These are phyloP conservation scores for Brachypalpus laphriformis DNA, from an alignment of 2,888 invertebrate species.

Conservation along the genomic window DNA sequence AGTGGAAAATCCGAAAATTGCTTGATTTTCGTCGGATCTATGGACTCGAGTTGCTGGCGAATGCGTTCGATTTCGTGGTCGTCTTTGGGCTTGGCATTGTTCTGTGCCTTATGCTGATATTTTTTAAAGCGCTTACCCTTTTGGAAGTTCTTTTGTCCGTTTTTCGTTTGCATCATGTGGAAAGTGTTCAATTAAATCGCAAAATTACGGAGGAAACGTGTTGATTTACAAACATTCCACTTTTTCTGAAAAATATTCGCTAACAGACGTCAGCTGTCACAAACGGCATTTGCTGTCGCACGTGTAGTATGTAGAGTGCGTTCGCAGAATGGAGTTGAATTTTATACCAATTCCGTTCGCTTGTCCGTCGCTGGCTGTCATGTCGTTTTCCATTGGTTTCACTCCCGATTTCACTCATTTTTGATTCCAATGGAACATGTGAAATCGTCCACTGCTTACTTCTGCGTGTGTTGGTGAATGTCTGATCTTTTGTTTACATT, in stretches of 20 bases:
- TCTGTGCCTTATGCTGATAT: constrained; percentile 37
- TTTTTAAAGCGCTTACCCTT: constrained; percentile 41
- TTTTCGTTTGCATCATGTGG: constrained; percentile 55
- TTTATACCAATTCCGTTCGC: too few species aligned
- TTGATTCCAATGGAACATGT: too few species aligned
- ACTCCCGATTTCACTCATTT: too few species aligned
- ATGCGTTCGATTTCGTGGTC: constrained; percentile 65
- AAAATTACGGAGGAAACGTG: constrained; percentile 9
- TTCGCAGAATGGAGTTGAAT: background rate
- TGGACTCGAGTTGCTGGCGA: constrained; percentile 26
- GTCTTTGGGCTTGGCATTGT: constrained; percentile 47
- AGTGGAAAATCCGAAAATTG: constrained; percentile 87
- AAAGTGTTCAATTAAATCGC: background rate
- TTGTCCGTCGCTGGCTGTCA: too few species aligned
- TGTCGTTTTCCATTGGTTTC: too few species aligned
- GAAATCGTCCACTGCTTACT: too few species aligned
- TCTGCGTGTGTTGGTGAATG: too few species aligned
- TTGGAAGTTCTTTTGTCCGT: constrained; percentile 22
- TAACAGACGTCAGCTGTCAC: background rate
- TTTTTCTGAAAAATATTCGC: background rate
- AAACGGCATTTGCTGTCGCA: background rate
- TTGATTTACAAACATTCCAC: constrained; percentile 11
- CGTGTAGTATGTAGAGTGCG: background rate
- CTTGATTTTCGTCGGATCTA: constrained; percentile 75
- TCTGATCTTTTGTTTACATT: too few species aligned